Evolutionary conservation across 2,797 vertebrate species (phyloP).

Genomic region (Semaprochilodus insignis): DNA sequence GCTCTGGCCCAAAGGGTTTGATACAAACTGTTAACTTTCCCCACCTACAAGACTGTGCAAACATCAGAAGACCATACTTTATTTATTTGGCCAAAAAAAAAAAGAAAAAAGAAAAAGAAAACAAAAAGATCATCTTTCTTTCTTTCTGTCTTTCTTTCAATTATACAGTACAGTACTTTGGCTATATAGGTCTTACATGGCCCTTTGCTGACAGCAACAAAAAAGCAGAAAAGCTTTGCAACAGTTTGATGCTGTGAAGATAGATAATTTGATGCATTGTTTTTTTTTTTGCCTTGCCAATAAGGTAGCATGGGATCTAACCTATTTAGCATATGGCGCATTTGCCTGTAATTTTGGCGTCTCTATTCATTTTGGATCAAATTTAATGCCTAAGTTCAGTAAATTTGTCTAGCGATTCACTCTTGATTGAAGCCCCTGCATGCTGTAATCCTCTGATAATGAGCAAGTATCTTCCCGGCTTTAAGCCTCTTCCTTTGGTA

Average conservation of each 20-base stretch:
- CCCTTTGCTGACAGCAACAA: not conserved
- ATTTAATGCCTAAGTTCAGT: conserved; percentile 19
- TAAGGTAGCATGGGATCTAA: not conserved
- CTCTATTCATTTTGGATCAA: conserved; percentile 8
- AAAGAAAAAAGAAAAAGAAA: too few species aligned
- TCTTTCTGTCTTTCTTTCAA: too few species aligned
- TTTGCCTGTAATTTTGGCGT: conserved; percentile 45
- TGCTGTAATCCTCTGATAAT: conserved; percentile 44
- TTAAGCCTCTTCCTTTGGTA: not conserved
- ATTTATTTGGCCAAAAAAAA: too few species aligned
- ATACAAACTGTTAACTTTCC: not conserved
- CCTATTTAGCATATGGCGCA: conserved; percentile 2
- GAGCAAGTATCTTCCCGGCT: conserved; percentile 30
- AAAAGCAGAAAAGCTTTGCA: not conserved
- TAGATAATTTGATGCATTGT: not conserved
- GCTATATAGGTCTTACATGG: too few species aligned
- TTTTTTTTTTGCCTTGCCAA: not conserved
- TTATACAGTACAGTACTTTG: too few species aligned
- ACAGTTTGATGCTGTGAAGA: not conserved
- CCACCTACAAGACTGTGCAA: too few species aligned
- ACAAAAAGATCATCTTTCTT: too few species aligned
- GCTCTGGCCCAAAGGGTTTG: too few species aligned
- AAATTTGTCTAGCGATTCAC: conserved; percentile 39
- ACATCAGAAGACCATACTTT: too few species aligned
- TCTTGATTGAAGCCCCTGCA: conserved; percentile 23